Evolutionary conservation across 2,797 vertebrate species (phyloP).

Genomic region (Sibirionetta formosa): DNA sequence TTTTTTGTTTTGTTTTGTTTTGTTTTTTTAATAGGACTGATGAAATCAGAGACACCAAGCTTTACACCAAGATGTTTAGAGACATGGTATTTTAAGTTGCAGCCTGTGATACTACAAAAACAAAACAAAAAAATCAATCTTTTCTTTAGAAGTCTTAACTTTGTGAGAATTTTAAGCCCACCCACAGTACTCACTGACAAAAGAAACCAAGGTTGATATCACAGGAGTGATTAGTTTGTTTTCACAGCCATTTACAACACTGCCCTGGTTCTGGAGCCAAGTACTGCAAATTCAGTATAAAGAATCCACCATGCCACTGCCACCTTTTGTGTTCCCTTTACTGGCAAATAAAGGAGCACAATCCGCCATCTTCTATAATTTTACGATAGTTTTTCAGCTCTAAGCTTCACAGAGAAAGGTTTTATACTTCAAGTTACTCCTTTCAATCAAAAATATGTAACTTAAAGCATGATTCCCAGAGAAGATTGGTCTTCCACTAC

Average conservation of each 20-base stretch:
- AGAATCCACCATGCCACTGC: background rate
- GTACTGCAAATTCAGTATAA: background rate
- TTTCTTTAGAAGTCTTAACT: background rate
- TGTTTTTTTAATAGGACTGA: background rate
- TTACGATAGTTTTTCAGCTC: background rate
- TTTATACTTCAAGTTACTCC: background rate
- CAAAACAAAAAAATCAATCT: background rate
- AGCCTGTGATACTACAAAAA: background rate
- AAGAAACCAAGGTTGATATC: background rate
- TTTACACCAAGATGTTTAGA: background rate
- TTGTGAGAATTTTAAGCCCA: background rate
- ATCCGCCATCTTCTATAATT: background rate
- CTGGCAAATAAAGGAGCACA: background rate
- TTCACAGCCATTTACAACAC: background rate
- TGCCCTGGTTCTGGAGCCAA: background rate
- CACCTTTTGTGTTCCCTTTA: background rate
- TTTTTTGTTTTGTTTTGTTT: background rate
- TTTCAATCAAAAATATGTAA: background rate
- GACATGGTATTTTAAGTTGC: background rate
- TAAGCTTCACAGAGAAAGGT: background rate
- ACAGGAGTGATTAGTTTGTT: background rate
- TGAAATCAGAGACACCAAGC: background rate
- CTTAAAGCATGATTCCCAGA: background rate
- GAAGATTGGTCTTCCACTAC: background rate
- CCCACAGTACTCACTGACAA: background rate